Base-by-base conservation (phyloP, 1,140 invertebrate species). In the Eurosta solidaginis region DNA sequence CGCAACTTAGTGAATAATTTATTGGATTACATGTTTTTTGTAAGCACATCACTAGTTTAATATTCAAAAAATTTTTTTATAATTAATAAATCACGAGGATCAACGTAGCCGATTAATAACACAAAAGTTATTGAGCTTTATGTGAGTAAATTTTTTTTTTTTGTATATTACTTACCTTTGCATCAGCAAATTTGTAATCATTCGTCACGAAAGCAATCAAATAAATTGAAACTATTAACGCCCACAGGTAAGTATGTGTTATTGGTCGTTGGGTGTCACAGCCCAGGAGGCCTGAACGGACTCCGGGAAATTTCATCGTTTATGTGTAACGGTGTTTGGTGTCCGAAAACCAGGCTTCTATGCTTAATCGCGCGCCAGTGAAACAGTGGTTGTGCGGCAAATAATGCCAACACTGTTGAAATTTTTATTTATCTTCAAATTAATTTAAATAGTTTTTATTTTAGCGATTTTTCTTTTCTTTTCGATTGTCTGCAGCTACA, bases 251-350 rank as follows among this genome's bases (percentile, higher is more conserved):
- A 12, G 78, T 52, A 36, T 77, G 50, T 9, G 47, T n/a, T 7
- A 74, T 44, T 40, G 33, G 77, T 33, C 77, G 22, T n/a, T 54
- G 77, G 54, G 76, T 50, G 27, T n/a, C 80, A 40, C 25, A 42
- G 49, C 85, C 85, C 85, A 81, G 86, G 85, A 86, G 85, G 86
- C 82, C 81, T 74, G 63, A 42, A 77, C 78, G 83, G 86, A 83
- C 85, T 84, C 85, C 85, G 85, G 85, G 85, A 82, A 82, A 84
- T 81, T 80, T 80, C 81, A 79, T 50, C 45, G 52, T 77, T 45
- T 14, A 40, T 17, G 45, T 74, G 68, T 42, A 27, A 25, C 22
- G 44, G 27, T 45, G n/a, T 68, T 68, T 1, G 20, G 9, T 17
- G 59, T n/a, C n/a, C n/a, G 40, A n/a, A 68, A 68, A 36, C 20